Percentiles rank a stretch among this genome's conserved stretches.
Evolutionary conservation across 2,797 vertebrate genomes (phyloP).

Genomic region (Sternarchorhynchus goeldii): DNA sequence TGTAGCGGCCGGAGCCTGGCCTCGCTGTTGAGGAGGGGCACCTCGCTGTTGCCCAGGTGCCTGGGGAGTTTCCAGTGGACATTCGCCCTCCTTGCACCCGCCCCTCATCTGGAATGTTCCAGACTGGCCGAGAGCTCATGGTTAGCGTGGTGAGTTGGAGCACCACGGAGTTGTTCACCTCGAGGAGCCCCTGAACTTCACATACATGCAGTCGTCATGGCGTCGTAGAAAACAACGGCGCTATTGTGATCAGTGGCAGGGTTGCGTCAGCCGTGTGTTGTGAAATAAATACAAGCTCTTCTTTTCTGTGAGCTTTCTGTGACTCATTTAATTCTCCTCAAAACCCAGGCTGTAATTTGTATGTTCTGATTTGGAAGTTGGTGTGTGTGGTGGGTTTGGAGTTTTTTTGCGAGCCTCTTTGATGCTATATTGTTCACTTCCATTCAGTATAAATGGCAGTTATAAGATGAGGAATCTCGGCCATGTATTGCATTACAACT

Average conservation of each 20-base stretch:
- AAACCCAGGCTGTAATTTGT: not conserved
- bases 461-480: constrained; percentile 37
- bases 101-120: too few relatives aligned
- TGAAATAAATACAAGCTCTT: constrained; percentile 10
- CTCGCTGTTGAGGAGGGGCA: too few relatives aligned
- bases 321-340: constrained; percentile 13
- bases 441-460: constrained; percentile 20
- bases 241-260: constrained; percentile 39
- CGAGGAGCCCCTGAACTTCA: constrained; percentile 24
- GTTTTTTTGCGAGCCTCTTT: not conserved
- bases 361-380: not conserved
- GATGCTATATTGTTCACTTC: not conserved
- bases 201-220: constrained; percentile 20
- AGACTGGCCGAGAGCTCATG: constrained; percentile 7
- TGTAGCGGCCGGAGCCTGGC: not conserved
- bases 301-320: constrained; percentile 13
- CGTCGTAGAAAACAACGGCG: constrained; percentile 31
- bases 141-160: constrained; percentile 51
- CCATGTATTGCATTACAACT: constrained; percentile 60
- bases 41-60: too few relatives aligned
- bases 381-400: not conserved
- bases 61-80: too few relatives aligned
- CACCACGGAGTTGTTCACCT: constrained; percentile 34
- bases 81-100: too few relatives aligned
- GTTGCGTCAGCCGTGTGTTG: constrained; percentile 24